Percentiles rank a stretch among this genome's conserved stretches.
phyloP scores from a whole-genome alignment of 2,113 vertebrate genomes.

The Elephantulus edwardii region DNA sequence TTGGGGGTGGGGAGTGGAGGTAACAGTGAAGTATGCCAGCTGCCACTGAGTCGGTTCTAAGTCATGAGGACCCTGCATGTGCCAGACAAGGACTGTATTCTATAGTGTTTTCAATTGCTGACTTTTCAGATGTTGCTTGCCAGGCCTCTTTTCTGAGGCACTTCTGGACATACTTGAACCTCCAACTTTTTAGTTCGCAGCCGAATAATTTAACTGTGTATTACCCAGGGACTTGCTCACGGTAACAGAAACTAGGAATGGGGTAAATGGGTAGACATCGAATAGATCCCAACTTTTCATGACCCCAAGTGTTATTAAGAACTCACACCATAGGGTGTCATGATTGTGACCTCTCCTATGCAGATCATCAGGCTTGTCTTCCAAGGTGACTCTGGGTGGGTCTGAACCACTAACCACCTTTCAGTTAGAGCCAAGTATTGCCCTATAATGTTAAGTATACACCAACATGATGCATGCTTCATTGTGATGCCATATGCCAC shows the following conservation, averaged over 20 bases:
- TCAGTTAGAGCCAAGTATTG: not conserved
- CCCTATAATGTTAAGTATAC: not conserved
- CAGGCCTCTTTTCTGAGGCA: not conserved
- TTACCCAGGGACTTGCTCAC: not conserved
- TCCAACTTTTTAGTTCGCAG: not conserved
- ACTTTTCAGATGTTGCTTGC: not conserved
- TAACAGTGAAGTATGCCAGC: not conserved
- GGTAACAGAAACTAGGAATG: not conserved
- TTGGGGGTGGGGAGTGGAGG: fast-evolving
- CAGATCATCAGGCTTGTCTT: not conserved
- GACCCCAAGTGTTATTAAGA: not conserved
- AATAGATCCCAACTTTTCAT: not conserved
- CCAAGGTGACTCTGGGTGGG: not conserved
- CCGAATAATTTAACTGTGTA: not conserved
- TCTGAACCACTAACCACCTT: not conserved
- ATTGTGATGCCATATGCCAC: not conserved
- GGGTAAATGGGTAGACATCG: not conserved
- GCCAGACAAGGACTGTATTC: not conserved
- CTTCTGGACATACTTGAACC: not conserved
- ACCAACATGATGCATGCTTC: not conserved
- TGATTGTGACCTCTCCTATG: not conserved
- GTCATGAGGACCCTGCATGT: not conserved
- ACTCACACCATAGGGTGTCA: not conserved
- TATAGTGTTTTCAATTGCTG: not conserved
- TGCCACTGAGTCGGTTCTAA: not conserved